Evolutionary conservation across 1,140 invertebrate species (phyloP), one percentile per base, ranked within the genome.

Genomic region (Nixonia krombeini): DNA sequence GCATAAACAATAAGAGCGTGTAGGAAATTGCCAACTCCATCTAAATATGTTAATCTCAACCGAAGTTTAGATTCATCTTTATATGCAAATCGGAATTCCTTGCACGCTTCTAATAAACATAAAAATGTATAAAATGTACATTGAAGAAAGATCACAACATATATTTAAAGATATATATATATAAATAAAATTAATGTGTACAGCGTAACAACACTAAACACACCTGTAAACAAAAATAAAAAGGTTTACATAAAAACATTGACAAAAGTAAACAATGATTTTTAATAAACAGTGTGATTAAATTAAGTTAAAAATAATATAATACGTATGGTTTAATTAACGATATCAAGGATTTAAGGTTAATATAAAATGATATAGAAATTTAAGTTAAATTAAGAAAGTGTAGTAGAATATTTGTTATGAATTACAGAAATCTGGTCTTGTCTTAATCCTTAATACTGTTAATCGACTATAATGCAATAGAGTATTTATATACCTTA

Each of bases 181-280:
- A 28, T n/a, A 51, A 63, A 64, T 59, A 46, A 47, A 67, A 45
- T 67, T 25, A 59, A 58, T 3, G 2, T 21, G 6, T 47, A 62
- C 33, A 2, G 8, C 29, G 8, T 12, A 12, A 50, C 23, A 51
- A 40, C 44, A 63, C 70, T 66, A 55, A 69, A 74, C 63, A 69
- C 21, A 72, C 72, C 74, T 76, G 74, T 35, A 74, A 76, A 73
- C 68, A 72, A 67, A 71, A 72, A 46, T 46, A 4, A 59, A 68
- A 57, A 71, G 57, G 55, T 59, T 62, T 67, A 73, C 49, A 67
- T 35, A 68, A 57, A 56, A 67, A 66, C 53, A 44, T 40, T 61
- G 40, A 52, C 33, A 51, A 65, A 53, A 35, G 55, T 51, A 46
- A 56, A 18, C 37, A 44, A 37, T 13, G 21, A 6, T 2, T 21